phyloP scores from a whole-genome alignment of 2,888 invertebrate genomes.

The Halocaridina rubra region DNA sequence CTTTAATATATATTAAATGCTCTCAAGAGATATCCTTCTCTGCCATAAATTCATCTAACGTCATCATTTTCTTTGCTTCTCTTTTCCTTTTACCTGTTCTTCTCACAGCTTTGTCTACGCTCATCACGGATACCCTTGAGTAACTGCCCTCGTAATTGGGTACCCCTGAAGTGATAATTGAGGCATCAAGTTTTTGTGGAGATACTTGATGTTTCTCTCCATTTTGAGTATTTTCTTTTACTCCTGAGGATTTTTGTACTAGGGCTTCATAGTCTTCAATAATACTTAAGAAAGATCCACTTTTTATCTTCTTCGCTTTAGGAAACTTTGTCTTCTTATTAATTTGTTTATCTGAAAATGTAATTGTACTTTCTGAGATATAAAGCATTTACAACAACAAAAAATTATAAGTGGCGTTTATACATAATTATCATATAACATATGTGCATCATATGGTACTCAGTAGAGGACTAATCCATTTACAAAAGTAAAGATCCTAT shows the following conservation, averaged over 20 bases:
- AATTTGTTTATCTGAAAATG: neutral
- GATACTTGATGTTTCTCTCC: neutral
- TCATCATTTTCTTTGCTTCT: neutral
- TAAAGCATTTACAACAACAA: too few species aligned
- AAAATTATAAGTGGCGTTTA: too few species aligned
- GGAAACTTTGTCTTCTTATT: neutral
- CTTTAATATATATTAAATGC: too few species aligned
- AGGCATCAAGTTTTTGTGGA: neutral
- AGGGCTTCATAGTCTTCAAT: neutral
- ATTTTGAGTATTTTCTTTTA: neutral
- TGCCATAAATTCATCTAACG: neutral
- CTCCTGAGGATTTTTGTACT: too few species aligned
- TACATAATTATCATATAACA: too few species aligned
- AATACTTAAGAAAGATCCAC: neutral
- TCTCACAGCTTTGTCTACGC: neutral
- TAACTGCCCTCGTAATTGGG: neutral
- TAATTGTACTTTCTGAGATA: too few species aligned
- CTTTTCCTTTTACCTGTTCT: neutral
- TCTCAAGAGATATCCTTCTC: too few species aligned
- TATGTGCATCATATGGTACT: too few species aligned
- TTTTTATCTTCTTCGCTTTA: neutral
- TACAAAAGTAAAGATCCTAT: too few species aligned
- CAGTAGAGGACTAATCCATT: too few species aligned
- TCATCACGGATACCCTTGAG: neutral
- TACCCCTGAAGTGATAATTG: neutral